Base-by-base conservation (phyloP, 1,140 invertebrate species). In the Pseudobourletiella spinata region DNA sequence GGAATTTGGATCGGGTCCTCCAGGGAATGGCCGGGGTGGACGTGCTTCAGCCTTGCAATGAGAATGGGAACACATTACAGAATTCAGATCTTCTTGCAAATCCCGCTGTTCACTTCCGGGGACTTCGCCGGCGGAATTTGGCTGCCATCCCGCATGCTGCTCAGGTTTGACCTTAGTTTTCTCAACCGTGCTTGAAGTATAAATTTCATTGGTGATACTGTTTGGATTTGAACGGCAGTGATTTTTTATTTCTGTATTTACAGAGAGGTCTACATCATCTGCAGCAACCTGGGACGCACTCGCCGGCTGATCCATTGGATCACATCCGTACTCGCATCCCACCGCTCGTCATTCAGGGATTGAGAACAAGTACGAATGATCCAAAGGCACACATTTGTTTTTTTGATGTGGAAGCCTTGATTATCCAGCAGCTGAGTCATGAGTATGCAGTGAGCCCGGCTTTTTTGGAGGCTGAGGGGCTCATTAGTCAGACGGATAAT, bases 341-440 rank as follows among this genome's bases (percentile, higher is more conserved):
- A 25, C 89, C 91, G 1, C 77, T 96, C 24, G 85, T 91, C 70
- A 89, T 99, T 51, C 93, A 98, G 75, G 92, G 93, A 1, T 82
- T 98, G 57, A 77, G 89, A 54, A 93, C 93, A 55, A 96, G 96
- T 76, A 87, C 90, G 2, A 89, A 91, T 74, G 93, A 98, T 79
- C 87, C 92, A 0, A 93, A 98, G 74, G 89, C 91, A 72, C 95
- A 99, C 72, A 92, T 98, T 56, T 76, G 99, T 18, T 96, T 97
- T 78, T 98, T 99, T 77, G 95, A 99, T 76, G 93, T 98, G 71
- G 95, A 99, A 76, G 90, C 93, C 28, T 76, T 99, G 3, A 95
- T 99, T 70, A 92, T 97, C 65, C 91, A 97, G 78, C 78, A 97
- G 57, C 81, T 97, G 59, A 91, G 86, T 70, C 94, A 98, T 72